These are phyloP conservation scores for Listronotus oregonensis DNA, from an alignment of 1,140 invertebrate genomes.

Conservation along the genomic window DNA sequence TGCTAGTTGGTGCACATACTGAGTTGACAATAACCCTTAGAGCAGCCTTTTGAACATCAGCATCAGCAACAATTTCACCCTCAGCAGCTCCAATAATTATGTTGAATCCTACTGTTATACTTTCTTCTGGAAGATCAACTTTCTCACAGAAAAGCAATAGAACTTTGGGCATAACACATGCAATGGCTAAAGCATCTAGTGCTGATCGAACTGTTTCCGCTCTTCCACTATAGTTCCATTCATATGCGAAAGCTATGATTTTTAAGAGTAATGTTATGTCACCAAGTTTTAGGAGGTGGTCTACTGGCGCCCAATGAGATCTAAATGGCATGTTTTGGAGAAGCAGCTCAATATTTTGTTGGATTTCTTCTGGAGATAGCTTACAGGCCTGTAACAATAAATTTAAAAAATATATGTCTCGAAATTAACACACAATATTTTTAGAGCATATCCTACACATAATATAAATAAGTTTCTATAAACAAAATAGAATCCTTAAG, in stretches of 20 bases:
- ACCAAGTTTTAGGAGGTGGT: conserved; percentile 82
- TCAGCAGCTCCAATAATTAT: conserved; percentile 84
- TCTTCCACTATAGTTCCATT: conserved; percentile 89
- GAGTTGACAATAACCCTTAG: conserved; percentile 88
- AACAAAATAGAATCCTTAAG: too few species aligned
- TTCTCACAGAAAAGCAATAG: conserved; percentile 81
- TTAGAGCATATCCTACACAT: too few species aligned
- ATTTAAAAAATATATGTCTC: too few species aligned
- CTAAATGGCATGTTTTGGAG: conserved; percentile 77
- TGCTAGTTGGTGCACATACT: conserved; percentile 86
- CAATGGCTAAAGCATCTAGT: conserved; percentile 87
- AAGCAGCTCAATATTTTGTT: conserved; percentile 81
- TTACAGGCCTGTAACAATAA: conserved; percentile 66
- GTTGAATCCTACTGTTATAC: conserved; percentile 73
- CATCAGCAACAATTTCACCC: conserved; percentile 85
- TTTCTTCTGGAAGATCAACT: conserved; percentile 76
- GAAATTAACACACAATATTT: too few species aligned
- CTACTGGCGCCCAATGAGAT: conserved; percentile 83
- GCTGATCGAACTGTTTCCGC: conserved; percentile 89
- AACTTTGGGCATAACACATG: conserved; percentile 86
- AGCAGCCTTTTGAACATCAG: conserved; percentile 90
- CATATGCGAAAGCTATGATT: conserved; percentile 86
- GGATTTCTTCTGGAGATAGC: conserved; percentile 75
- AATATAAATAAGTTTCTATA: too few species aligned
- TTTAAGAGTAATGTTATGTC: conserved; percentile 83